Evolutionary conservation across 53 echinoderm and acorn worm species (phyloP).

Genomic region (Mesocentrotus franciscanus): DNA sequence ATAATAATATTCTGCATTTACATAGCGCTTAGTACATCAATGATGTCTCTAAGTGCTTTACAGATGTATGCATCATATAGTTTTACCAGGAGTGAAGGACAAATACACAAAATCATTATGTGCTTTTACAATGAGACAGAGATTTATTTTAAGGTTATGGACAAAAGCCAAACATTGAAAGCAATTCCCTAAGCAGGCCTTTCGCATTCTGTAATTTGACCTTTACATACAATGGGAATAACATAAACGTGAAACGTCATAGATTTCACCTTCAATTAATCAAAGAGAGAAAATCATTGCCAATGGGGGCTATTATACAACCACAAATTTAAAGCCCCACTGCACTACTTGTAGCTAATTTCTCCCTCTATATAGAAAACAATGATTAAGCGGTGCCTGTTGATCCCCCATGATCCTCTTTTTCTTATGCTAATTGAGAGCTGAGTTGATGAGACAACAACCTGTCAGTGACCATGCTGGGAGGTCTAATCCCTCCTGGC

Average conservation of each 20-base stretch:
- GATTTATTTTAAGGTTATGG: not conserved
- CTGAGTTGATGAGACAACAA: too few species aligned
- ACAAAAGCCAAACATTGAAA: not conserved
- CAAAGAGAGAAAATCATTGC: not conserved
- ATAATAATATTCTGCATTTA: too few species aligned
- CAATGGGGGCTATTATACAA: not conserved
- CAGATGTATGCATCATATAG: too few species aligned
- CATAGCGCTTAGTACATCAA: too few species aligned
- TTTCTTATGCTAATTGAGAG: too few species aligned
- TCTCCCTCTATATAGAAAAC: too few species aligned
- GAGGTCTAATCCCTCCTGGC: too few species aligned
- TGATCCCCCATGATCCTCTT: too few species aligned
- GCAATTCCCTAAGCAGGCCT: not conserved
- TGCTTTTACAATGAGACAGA: not conserved
- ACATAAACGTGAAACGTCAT: not conserved
- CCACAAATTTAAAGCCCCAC: not conserved
- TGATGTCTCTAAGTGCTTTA: too few species aligned
- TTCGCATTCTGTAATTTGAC: not conserved
- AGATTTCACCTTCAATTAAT: conserved; percentile 14
- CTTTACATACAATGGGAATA: not conserved
- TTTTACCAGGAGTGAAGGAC: not conserved
- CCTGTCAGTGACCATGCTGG: too few species aligned
- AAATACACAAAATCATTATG: not conserved
- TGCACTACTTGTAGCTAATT: too few species aligned
- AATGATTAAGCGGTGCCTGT: too few species aligned